Evolutionary conservation across 2,888 invertebrate species (phyloP), one percentile per base, ranked within the genome.

Genomic region (Orchesellides sinensis): DNA sequence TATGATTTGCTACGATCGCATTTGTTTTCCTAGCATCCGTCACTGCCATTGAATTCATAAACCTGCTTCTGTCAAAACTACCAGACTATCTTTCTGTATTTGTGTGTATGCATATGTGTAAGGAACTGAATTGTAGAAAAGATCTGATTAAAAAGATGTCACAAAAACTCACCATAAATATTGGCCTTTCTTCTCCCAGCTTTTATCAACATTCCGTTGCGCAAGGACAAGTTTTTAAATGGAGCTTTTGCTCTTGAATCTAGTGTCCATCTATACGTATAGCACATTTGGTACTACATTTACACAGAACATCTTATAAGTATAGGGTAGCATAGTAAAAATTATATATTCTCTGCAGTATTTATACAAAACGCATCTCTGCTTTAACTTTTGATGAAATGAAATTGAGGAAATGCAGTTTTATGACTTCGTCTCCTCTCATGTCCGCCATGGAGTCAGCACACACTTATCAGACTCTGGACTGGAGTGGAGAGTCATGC

Each of bases 391-490:
- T 78, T 87, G 85, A 86, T 87, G 84, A 80, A 87, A 86, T 87
- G 85, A 82, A 86, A 87, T 86, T 87, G 87, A 88, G 87, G 87
- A 88, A 88, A 88, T 87, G 87, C 87, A 87, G 84, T 87, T 86
- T 87, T 87, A 87, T 87, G 87, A 86, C 85, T 68, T 65, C 66
- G 74, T 65, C 70, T 70, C 69, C n/a, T 32, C 65, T 32, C 25
- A 63, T 2, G 32, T 35, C 14, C 32, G 29, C 1, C 21, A 17
- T 29, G 19, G 25, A 70, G 19, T 21, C 45, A 69, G 54, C 12
- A 25, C 17, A 25, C 6, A 17, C 27, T 1, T 66, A 47, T n/a
- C 29, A 19, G 14, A 54, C 29, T 2, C 45, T 63, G 47, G 65
- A 19, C 66, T 66, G 59, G 14, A 21, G 32, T 49, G 47, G 69